These are phyloP conservation scores for Megalops atlanticus DNA, from an alignment of 2,113 vertebrate species.

Conservation along the genomic window DNA sequence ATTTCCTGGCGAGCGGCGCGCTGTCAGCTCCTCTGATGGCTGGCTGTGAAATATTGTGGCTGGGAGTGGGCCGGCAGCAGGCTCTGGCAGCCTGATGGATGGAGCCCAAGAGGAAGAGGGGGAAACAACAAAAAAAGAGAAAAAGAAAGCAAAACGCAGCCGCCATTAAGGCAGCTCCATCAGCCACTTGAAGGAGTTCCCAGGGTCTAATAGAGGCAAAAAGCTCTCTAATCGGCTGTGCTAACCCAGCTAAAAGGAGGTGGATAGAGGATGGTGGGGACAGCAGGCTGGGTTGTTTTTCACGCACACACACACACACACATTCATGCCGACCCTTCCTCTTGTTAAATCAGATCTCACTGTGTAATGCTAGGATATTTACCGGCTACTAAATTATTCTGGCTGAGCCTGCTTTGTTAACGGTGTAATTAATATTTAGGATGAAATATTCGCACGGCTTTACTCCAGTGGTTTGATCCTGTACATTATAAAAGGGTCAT, in stretches of 20 bases:
- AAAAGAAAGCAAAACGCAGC: slow-evolving; percentile 63
- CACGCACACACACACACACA: not conserved
- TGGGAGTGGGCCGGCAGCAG: slow-evolving; percentile 88
- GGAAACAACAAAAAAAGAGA: slow-evolving; percentile 44
- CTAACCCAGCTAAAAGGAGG: slow-evolving; percentile 28
- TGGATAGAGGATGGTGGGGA: slow-evolving; percentile 13
- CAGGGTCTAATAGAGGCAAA: slow-evolving; percentile 72
- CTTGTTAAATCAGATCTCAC: not conserved
- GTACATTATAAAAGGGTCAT: not conserved
- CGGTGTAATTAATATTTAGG: not conserved
- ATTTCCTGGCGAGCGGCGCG: slow-evolving; percentile 93
- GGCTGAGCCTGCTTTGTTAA: not conserved
- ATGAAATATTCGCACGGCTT: slow-evolving; percentile 13
- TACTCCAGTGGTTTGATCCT: not conserved
- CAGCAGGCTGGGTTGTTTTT: not conserved
- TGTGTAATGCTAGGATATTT: not conserved
- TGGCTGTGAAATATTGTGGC: slow-evolving; percentile 96
- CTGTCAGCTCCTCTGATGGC: slow-evolving; percentile 96
- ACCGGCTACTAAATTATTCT: not conserved
- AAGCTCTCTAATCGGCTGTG: slow-evolving; percentile 72
- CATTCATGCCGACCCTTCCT: not conserved
- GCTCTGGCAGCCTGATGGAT: slow-evolving; percentile 97
- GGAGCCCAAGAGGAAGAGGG: slow-evolving; percentile 79
- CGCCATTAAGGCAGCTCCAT: slow-evolving; percentile 77
- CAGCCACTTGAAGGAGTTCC: slow-evolving; percentile 73